Percentiles rank a stretch among this genome's conserved stretches.
phyloP scores from a whole-genome alignment of 2,113 vertebrate species.

The Hystrix cristata region DNA sequence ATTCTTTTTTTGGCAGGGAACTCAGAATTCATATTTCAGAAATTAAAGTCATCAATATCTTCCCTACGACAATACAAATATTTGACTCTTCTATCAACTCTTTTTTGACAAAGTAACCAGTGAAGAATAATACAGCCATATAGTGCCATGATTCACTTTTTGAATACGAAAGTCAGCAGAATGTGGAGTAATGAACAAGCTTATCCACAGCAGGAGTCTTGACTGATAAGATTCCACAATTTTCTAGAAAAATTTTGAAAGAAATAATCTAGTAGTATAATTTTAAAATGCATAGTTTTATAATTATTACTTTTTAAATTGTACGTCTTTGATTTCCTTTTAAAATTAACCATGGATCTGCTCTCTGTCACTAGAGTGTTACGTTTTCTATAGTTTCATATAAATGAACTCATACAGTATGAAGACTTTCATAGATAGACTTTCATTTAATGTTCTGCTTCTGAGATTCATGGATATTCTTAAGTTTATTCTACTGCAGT shows the following conservation, averaged over 20 bases:
- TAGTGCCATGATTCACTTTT: neutral
- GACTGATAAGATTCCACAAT: neutral
- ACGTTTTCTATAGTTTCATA: neutral
- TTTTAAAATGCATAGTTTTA: constrained; percentile 12
- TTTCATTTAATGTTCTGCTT: neutral
- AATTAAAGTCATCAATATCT: neutral
- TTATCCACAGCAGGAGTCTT: neutral
- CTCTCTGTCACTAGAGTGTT: neutral
- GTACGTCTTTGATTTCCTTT: neutral
- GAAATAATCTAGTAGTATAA: neutral
- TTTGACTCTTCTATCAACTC: neutral
- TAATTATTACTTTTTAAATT: neutral
- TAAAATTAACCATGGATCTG: neutral
- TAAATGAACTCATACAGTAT: neutral
- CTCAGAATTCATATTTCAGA: neutral
- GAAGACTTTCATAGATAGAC: neutral
- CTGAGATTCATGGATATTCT: neutral
- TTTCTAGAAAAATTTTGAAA: neutral
- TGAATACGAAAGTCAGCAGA: neutral
- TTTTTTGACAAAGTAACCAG: constrained; percentile 29
- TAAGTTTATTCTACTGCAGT: neutral
- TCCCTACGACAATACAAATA: constrained; percentile 5
- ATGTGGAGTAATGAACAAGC: neutral
- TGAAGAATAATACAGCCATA: neutral
- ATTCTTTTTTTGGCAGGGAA: neutral